Percentiles rank a stretch among this genome's conserved stretches.
These are phyloP conservation scores for Phaonia tiefii DNA, from an alignment of 2,888 invertebrate genomes.

Conservation along the genomic window DNA sequence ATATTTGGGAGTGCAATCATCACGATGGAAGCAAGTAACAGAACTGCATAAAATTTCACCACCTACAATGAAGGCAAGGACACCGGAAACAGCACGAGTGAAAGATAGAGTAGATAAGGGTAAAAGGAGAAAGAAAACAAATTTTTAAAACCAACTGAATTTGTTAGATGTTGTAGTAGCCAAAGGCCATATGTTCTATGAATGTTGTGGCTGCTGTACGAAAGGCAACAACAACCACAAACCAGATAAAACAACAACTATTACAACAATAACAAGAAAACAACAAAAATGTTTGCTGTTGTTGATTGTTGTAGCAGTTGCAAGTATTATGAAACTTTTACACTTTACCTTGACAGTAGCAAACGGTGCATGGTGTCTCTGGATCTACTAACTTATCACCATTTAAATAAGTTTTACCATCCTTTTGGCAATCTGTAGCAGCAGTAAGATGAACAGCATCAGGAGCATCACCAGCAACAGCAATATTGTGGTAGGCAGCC, in stretches of 20 bases:
- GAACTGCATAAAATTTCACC: slow-evolving; percentile 89
- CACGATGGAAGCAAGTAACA: slow-evolving; percentile 88
- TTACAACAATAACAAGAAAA: slow-evolving; percentile 32
- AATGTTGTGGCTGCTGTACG: slow-evolving; percentile 26
- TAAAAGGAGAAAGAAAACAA: neutral
- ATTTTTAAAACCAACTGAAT: slow-evolving; percentile 31
- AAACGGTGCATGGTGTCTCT: slow-evolving; percentile 88
- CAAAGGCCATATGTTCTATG: neutral
- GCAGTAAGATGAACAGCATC: slow-evolving; percentile 44
- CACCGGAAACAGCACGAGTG: no score
- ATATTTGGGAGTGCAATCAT: slow-evolving; percentile 87
- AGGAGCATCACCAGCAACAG: neutral
- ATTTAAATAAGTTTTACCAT: slow-evolving; percentile 88
- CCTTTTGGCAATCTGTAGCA: slow-evolving; percentile 87
- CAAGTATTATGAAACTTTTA: slow-evolving; percentile 50
- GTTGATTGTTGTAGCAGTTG: no score
- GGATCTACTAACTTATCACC: slow-evolving; percentile 88
- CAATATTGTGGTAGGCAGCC: neutral
- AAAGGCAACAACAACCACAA: slow-evolving; percentile 27
- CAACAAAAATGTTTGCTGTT: slow-evolving; percentile 21
- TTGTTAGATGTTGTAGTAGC: slow-evolving; percentile 11
- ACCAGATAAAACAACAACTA: neutral
- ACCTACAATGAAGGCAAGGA: slow-evolving; percentile 76
- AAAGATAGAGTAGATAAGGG: slow-evolving; percentile 1
- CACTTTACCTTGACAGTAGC: slow-evolving; percentile 86